A percentile compares a stretch with the other conserved stretches of the same genome.
Conservation (phyloP, 2,113 vertebrate species). For the Pampusana beccarii region DNA sequence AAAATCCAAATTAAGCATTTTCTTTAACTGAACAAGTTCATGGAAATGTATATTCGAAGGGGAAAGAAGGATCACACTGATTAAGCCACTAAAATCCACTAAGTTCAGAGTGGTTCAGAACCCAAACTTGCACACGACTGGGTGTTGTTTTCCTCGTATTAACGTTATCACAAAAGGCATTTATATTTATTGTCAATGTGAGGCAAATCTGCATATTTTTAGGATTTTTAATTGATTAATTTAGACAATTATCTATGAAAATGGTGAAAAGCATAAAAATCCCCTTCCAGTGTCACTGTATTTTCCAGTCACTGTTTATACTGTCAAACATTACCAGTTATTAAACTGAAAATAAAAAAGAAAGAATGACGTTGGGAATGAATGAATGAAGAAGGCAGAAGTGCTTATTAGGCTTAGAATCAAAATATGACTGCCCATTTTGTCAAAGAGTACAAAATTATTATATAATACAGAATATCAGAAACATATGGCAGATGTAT, state of each 20-base stretch:
- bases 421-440: not conserved
- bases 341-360: not conserved
- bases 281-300: not conserved
- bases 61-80: not conserved
- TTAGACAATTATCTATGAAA: not conserved
- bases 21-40: not conserved
- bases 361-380: not conserved
- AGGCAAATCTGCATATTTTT: not conserved
- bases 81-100: not conserved
- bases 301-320: not conserved
- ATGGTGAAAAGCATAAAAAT: not conserved
- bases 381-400: not conserved
- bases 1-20: not conserved
- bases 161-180: not conserved
- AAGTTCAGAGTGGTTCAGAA: not conserved
- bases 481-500: not conserved
- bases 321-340: not conserved
- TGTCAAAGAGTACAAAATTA: not conserved
- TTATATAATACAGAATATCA: not conserved
- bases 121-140: rapidly evolving
- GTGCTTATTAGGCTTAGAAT: not conserved
- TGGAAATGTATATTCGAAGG: not conserved
- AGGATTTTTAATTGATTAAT: not conserved
- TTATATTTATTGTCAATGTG: not conserved
- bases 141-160: not conserved